Evolutionary conservation across 1,140 invertebrate species (phyloP), one percentile per base, ranked within the genome.

Genomic region (Campoletis sonorensis): DNA sequence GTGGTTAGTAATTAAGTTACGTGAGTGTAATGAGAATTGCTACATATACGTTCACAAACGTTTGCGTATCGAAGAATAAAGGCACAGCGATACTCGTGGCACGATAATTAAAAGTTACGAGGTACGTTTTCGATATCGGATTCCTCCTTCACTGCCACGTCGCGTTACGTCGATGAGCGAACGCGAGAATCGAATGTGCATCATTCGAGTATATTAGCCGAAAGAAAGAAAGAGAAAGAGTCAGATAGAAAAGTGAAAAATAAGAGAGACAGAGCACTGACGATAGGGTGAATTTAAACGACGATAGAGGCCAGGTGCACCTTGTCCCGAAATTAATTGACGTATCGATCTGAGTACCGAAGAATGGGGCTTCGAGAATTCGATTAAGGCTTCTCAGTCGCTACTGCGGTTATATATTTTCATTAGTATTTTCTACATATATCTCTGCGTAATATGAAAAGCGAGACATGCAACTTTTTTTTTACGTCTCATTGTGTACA

Each of bases 271-370:
- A 27, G n/a, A 30, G 30, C 27, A 15, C 21, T 23, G 18, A 0
- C 16, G 27, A 77, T 64, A 64, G 73, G 72, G 72, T 75, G 49
- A 77, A 77, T 23, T 16, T 30, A 64, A 77, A 85, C 83, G 79
- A 84, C 80, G 80, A 85, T 84, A 70, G 72, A 70, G 72, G 51
- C 73, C 73, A 77, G 73, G 73, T 77, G 73, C 67, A 70, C 80
- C 84, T 88, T 81, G 86, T 89, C 88, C 84, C 85, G 77, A 88
- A 90, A 89, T 90, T 90, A 90, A 90, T 89, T 89, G 88, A 90
- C 86, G 84, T 89, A 89, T 89, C 88, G 88, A 89, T 88, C 83
- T 81, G 67, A 33, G 27, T 18, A 70, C 30, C 67, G 54, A 61
- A 37, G 37, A 40, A 54, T 49, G 77, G 78, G 78, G 78, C 78